These are phyloP conservation scores for Ranitomeya variabilis DNA, from an alignment of 2,113 vertebrate species.

Conservation along the genomic window DNA sequence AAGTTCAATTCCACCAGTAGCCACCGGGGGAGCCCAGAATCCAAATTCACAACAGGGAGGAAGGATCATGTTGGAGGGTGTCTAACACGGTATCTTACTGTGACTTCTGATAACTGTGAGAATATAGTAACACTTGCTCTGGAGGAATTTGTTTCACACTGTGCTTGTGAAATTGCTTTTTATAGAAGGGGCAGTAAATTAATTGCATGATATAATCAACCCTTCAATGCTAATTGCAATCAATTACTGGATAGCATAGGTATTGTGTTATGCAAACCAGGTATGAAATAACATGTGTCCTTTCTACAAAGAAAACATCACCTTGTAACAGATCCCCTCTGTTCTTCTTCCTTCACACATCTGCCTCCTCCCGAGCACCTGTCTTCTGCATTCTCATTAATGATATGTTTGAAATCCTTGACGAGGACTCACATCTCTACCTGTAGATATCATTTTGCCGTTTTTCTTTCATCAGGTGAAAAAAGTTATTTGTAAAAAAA, in stretches of 20 bases:
- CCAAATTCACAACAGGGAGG: too few species aligned
- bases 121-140: constrained; percentile 11
- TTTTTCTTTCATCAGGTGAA: not conserved
- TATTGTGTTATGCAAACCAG: constrained; percentile 35
- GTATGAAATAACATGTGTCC: constrained; percentile 35
- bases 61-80: not conserved
- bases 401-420: constrained; percentile 25
- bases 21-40: too few species aligned
- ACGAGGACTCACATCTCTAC: constrained; percentile 3
- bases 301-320: constrained; percentile 30
- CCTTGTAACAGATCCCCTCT: constrained; percentile 11
- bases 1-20: too few species aligned
- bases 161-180: not conserved
- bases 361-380: constrained; percentile 19
- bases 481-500: not conserved
- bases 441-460: constrained; percentile 12
- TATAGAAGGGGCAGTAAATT: constrained; percentile 27
- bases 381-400: constrained; percentile 28
- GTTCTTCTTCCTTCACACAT: constrained; percentile 33
- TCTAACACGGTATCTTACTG: not conserved
- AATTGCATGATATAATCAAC: constrained; percentile 31
- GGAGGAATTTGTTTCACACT: not conserved
- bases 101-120: not conserved
- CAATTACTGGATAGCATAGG: constrained; percentile 39
- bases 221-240: constrained; percentile 52